phyloP scores from a whole-genome alignment of 2,888 invertebrate species.

The Lypha dubia region DNA sequence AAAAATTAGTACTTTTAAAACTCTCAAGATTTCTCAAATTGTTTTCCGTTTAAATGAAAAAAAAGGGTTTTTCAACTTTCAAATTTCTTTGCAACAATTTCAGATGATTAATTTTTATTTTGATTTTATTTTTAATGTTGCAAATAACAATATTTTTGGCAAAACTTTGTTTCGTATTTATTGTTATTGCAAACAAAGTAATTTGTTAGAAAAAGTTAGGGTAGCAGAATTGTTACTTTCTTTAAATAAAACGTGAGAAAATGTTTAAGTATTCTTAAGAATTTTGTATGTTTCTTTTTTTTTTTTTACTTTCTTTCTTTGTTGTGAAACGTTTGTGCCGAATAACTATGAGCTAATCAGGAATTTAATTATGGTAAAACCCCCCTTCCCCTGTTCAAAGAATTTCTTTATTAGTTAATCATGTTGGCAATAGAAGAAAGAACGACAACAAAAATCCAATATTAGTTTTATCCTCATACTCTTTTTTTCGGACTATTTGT shows the following conservation, averaged over 20 bases:
- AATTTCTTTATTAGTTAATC: constrained; percentile 69
- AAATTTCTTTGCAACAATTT: constrained; percentile 50
- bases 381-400: constrained; percentile 26
- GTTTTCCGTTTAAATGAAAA: background rate
- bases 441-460: constrained; percentile 25
- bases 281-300: background rate
- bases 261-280: background rate
- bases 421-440: constrained; percentile 19
- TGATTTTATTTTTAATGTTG: constrained; percentile 61
- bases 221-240: background rate
- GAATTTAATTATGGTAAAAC: constrained; percentile 70
- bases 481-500: constrained; percentile 11
- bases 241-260: constrained; percentile 57
- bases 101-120: constrained; percentile 73
- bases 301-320: too few species aligned
- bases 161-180: constrained; percentile 60
- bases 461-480: constrained; percentile 28
- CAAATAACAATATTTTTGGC: constrained; percentile 69
- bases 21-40: constrained; percentile 72
- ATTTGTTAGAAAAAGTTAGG: constrained; percentile 51
- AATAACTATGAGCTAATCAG: constrained; percentile 63
- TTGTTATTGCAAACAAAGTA: constrained; percentile 44
- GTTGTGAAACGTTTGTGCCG: constrained; percentile 2
- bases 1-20: constrained; percentile 69
- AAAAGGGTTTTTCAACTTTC: constrained; percentile 44